phyloP scores from a whole-genome alignment of 2,888 invertebrate species.

The Lepidonotus clava region DNA sequence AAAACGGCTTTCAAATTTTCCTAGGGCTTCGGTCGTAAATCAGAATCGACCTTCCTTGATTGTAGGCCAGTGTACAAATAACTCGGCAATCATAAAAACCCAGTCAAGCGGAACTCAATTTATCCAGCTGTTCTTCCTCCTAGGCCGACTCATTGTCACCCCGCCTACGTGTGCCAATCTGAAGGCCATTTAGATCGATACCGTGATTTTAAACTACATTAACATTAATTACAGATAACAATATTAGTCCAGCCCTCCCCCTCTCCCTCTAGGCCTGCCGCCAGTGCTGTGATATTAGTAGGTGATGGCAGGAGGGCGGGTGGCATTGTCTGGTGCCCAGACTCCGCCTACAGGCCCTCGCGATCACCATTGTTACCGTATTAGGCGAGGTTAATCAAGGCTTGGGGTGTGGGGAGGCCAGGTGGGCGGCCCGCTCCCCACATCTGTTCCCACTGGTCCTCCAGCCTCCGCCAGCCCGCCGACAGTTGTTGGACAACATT shows the following conservation, averaged over 20 bases:
- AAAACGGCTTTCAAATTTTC: too few species aligned
- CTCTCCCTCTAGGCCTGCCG: too few species aligned
- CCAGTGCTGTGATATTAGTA: too few species aligned
- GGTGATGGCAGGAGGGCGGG: too few species aligned
- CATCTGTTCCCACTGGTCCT: neutral
- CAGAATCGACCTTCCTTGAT: too few species aligned
- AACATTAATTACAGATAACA: neutral
- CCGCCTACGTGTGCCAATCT: neutral
- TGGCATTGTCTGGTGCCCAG: too few species aligned
- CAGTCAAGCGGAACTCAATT: neutral
- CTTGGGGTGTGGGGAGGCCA: slow-evolving; percentile 7
- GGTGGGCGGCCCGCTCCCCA: neutral
- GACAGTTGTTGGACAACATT: too few species aligned
- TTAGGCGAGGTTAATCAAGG: neutral
- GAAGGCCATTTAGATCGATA: neutral
- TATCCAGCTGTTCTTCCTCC: neutral
- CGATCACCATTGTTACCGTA: slow-evolving; percentile 25
- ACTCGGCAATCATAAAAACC: neutral
- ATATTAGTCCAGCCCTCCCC: neutral
- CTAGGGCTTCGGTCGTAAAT: too few species aligned
- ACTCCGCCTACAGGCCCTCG: neutral
- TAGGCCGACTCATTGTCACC: neutral
- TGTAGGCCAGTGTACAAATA: neutral
- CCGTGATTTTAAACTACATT: neutral
- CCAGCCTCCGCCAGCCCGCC: too few species aligned